Conservation (phyloP, 2,888 invertebrate species). For the Ornithoptera priamus region DNA sequence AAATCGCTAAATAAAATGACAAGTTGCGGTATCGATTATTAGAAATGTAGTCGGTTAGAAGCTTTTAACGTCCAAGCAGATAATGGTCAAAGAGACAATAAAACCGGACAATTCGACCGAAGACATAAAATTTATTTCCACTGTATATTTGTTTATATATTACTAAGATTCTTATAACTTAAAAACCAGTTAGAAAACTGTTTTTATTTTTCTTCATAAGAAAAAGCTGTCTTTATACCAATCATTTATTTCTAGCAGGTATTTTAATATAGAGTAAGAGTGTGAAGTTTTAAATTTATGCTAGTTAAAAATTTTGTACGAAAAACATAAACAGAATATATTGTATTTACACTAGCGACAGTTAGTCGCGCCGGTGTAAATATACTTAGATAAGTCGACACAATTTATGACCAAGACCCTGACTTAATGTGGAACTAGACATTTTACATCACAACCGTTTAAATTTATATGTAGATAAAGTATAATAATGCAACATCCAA, state of each 20-base stretch:
- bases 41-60: too few relatives aligned
- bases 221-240: too few relatives aligned
- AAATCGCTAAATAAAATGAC: too few relatives aligned
- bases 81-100: too few relatives aligned
- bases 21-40: too few relatives aligned
- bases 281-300: slow-evolving; percentile 38
- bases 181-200: too few relatives aligned
- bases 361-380: slow-evolving; percentile 56
- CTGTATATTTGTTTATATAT: too few relatives aligned
- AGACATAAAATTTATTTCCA: too few relatives aligned
- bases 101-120: too few relatives aligned
- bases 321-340: slow-evolving; percentile 49
- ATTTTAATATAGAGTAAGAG: slow-evolving; percentile 32
- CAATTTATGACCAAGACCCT: slow-evolving; percentile 57
- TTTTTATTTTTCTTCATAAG: too few relatives aligned
- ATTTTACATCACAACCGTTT: slow-evolving; percentile 4
- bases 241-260: neutral
- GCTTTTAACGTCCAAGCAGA: too few relatives aligned
- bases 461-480: neutral
- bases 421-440: slow-evolving; percentile 16
- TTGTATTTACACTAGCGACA: slow-evolving; percentile 60
- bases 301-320: slow-evolving; percentile 36
- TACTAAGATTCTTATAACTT: too few relatives aligned
- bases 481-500: neutral
- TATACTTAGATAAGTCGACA: slow-evolving; percentile 65